Evolutionary conservation across 2,888 invertebrate genomes (phyloP), one percentile per base, ranked within the genome.

Genomic region (Cacoxenus indagator): DNA sequence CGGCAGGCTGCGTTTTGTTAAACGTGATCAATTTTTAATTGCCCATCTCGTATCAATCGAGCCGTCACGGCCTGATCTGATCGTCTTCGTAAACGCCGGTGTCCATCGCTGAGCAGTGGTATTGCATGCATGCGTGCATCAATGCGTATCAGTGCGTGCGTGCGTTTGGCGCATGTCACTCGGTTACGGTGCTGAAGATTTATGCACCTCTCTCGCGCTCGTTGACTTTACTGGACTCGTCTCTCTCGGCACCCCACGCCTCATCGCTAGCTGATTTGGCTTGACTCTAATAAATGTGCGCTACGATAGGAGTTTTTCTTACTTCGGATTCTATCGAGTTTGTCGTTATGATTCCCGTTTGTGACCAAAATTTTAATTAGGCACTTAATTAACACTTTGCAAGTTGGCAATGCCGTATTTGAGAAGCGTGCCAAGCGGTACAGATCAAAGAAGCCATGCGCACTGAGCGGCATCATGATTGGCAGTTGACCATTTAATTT

Each of bases 11-110:
- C 81, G 81, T 82, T 81, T 82, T 82, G 81, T 81, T 81, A 84
- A 84, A 86, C 86, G 82, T 84, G 85, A 86, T 86, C 85, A 85
- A 84, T 83, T 85, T 86, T 85, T 85, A 86, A 85, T 85, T 85
- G 85, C 86, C 82, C 78, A 77, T 79, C 45, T 69, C 74, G 76
- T 77, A 77, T 80, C 80, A 80, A 80, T 80, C 80, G 81, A 64
- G 78, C 80, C 80, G 80, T 82, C 67, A 62, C 17, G 48, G 8
- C 9, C 5, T 37, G 37, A 37, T 37, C 37, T 11, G 14, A 37
- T 37, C 37, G 37, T 4, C n/a, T n/a, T 11, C 37, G 37, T 14
- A 37, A 37, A 11, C 14, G 37, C 37, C 8, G 14, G 14, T 37
- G 37, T 17, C 8, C 6, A 48, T 17, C 11, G n/a, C 48, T 8